Evolutionary conservation across 2,888 invertebrate species (phyloP), one percentile per base, ranked within the genome.

Genomic region (Anagyrus pseudococci): DNA sequence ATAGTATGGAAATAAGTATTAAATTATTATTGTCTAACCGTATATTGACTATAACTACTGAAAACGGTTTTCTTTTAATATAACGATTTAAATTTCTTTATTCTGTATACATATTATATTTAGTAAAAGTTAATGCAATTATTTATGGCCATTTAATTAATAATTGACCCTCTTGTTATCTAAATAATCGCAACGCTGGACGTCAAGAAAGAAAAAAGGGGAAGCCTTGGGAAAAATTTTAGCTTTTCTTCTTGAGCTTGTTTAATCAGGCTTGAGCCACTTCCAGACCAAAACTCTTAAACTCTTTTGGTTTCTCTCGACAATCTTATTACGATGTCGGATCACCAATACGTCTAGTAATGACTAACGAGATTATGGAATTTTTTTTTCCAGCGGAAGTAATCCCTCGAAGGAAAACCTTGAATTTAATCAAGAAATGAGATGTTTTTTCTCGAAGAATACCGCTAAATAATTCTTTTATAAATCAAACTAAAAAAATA

Each of bases 221-320:
- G 33, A 75, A 75, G 73, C 75, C 75, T 61, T 60, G 66, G 8
- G 15, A 15, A 68, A 69, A 70, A 75, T 69, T 71, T 71, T 70
- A 72, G 69, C 69, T 73, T 71, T 71, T 62, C 66, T 70, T 47
- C 41, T 54, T 17, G 25, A 62, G 52, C 37, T 53, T 43, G 23
- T 68, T 68, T 77, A 77, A 78, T 78, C 74, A 72, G 71, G 73
- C 77, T 76, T 75, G 71, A 74, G 70, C 71, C 69, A 74, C 70
- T 76, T 75, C 69, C 69, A 72, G 72, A 73, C 73, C 75, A 68
- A 66, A 71, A 71, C 74, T 74, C 74, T 75, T 74, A 71, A 72
- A 78, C 76, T 78, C 76, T 72, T 76, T 78, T 77, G 79, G 78
- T 79, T 79, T 78, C 79, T 73, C 76, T 75, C 68, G 73, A 72